Evolutionary conservation across 2,113 vertebrate genomes (phyloP).

Genomic region (Ctenomys sociabilis): DNA sequence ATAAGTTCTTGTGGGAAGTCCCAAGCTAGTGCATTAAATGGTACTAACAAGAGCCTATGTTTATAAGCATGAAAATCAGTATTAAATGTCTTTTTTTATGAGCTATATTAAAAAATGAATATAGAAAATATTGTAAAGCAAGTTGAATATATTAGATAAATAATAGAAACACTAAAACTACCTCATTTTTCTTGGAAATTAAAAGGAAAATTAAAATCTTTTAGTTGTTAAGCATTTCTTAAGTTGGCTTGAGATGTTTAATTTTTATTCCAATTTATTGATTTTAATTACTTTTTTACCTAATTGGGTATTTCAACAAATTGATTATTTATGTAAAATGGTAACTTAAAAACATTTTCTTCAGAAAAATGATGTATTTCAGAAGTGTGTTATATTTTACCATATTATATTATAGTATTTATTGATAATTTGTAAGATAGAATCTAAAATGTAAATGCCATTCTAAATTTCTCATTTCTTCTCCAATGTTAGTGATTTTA

Average conservation of each 20-base stretch:
- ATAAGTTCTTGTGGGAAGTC: neutral
- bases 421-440: neutral
- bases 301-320: neutral
- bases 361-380: neutral
- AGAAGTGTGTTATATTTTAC: neutral
- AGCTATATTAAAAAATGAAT: neutral
- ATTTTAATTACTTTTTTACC: neutral
- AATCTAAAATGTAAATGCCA: neutral
- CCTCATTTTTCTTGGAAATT: neutral
- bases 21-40: neutral
- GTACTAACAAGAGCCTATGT: neutral
- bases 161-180: neutral
- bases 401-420: neutral
- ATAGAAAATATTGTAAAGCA: neutral
- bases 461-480: neutral
- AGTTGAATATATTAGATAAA: neutral
- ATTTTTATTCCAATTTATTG: neutral
- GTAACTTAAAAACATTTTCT: neutral
- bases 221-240: neutral
- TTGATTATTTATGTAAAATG: neutral
- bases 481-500: neutral
- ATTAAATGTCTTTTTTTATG: neutral
- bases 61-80: neutral
- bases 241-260: neutral
- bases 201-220: neutral